These are phyloP conservation scores for Micropoecilia bifurca DNA, from an alignment of 2,797 vertebrate genomes.

Conservation along the genomic window DNA sequence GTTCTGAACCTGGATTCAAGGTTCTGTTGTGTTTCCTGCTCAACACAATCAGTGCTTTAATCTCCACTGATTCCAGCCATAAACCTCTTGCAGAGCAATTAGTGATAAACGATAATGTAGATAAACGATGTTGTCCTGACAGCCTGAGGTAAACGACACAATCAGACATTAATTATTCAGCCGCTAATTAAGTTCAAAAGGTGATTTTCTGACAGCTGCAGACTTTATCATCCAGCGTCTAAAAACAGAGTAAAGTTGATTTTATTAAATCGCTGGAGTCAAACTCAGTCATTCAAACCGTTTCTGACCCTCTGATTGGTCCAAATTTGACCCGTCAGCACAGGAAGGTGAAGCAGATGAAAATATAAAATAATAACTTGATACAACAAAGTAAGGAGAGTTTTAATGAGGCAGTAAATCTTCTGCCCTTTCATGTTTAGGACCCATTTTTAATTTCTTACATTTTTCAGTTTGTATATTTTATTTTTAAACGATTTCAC, in stretches of 20 bases:
- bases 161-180: conserved; percentile 89
- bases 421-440: neutral
- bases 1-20: conserved; percentile 69
- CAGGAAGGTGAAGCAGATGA: no score
- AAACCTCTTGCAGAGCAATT: conserved; percentile 86
- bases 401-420: neutral
- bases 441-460: no score
- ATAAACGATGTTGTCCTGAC: conserved; percentile 87
- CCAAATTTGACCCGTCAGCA: no score
- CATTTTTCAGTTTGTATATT: no score
- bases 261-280: neutral
- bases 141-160: conserved; percentile 81
- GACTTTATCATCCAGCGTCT: conserved; percentile 11
- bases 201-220: conserved; percentile 63
- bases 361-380: no score
- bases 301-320: no score
- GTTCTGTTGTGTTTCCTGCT: conserved; percentile 72
- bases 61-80: no score
- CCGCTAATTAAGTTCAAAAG: conserved; percentile 86
- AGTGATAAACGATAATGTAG: conserved; percentile 87
- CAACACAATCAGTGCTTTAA: conserved; percentile 81
- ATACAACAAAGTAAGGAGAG: no score
- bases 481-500: no score
- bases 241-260: neutral
- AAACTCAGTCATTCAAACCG: neutral